Percentiles rank a stretch among this genome's conserved stretches.
These are phyloP conservation scores for Tympanuchus pallidicinctus DNA, from an alignment of 2,113 vertebrate species.

Conservation along the genomic window DNA sequence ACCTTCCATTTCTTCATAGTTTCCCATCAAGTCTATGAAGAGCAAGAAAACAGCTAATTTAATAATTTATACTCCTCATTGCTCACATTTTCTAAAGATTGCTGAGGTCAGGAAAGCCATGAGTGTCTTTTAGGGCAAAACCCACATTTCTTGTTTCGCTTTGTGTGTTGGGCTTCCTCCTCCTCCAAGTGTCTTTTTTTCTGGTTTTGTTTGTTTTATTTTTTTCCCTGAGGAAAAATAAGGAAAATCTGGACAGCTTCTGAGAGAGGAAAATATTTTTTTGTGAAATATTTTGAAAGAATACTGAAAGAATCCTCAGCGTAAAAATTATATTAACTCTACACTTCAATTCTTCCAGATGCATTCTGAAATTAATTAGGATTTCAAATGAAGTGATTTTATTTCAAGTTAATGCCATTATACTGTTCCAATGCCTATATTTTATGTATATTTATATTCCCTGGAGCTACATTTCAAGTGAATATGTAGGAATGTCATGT, in stretches of 20 bases:
- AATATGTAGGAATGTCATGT: neutral
- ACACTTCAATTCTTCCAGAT: neutral
- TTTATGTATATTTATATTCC: neutral
- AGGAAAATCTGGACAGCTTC: neutral
- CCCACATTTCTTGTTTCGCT: neutral
- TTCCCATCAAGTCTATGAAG: neutral
- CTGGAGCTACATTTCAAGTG: neutral
- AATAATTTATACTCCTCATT: neutral
- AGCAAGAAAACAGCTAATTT: neutral
- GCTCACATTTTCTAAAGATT: neutral
- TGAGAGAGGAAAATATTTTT: neutral
- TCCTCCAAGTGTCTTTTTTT: neutral
- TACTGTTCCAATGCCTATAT: neutral
- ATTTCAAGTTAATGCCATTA: neutral
- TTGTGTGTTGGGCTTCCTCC: neutral
- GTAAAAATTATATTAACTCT: neutral
- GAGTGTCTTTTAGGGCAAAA: neutral
- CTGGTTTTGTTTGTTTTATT: neutral
- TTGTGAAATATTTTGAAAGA: neutral
- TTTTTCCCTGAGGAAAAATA: neutral
- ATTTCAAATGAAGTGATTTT: neutral
- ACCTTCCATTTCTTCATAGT: neutral
- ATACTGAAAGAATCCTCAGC: neutral
- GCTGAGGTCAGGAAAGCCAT: neutral
- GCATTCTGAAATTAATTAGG: neutral